Evolutionary conservation across 2,888 invertebrate species (phyloP).

Genomic region (Platypus cylindrus): DNA sequence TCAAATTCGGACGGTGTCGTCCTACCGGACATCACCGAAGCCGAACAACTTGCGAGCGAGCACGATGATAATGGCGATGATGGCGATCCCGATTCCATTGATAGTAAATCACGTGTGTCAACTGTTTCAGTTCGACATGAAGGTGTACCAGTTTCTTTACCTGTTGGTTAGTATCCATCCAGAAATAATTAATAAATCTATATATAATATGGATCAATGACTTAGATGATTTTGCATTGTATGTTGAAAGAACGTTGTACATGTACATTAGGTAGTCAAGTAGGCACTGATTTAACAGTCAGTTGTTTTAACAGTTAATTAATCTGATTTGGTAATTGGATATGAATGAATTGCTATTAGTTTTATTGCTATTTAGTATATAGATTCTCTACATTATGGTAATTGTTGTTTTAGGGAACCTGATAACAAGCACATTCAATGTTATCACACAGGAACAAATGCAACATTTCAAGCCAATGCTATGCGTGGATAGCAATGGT

Average conservation of each 20-base stretch:
- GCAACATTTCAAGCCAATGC: slow-evolving; percentile 72
- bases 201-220: no score
- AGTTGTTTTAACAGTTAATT: no score
- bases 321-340: no score
- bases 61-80: slow-evolving; percentile 43
- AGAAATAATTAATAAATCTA: no score
- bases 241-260: no score
- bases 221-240: no score
- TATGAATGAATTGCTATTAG: no score
- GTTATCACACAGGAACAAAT: slow-evolving; percentile 75
- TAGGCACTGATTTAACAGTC: no score
- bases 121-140: slow-evolving; percentile 33
- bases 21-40: slow-evolving; percentile 60
- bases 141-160: slow-evolving; percentile 52
- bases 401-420: no score
- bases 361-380: no score
- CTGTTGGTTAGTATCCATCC: slow-evolving; percentile 40
- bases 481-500: slow-evolving; percentile 77
- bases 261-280: no score
- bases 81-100: slow-evolving; percentile 34
- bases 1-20: slow-evolving; percentile 52
- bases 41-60: slow-evolving; percentile 51
- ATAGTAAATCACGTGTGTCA: slow-evolving; percentile 28
- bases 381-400: no score
- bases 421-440: slow-evolving; percentile 72